Evolutionary conservation across 2,113 vertebrate genomes (phyloP).

Genomic region (Scomber japonicus): DNA sequence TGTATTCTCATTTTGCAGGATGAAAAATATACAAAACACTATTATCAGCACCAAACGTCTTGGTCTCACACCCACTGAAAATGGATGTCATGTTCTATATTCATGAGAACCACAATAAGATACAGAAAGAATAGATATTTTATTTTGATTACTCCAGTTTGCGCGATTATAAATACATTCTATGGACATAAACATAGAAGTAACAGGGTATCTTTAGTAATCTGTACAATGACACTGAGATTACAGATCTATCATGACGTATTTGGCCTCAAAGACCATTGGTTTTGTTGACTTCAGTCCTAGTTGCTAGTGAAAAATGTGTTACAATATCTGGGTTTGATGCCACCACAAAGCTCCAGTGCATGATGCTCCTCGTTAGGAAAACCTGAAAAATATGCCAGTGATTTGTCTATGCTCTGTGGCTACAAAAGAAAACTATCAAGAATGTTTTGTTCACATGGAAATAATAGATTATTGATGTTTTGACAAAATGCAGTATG

Average conservation of each 20-base stretch:
- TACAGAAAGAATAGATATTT: conserved; percentile 76
- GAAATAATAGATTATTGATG: conserved; percentile 63
- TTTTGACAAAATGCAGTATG: conserved; percentile 59
- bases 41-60: conserved; percentile 42
- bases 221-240: conserved; percentile 69
- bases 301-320: conserved; percentile 58
- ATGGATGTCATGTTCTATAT: conserved; percentile 55
- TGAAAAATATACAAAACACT: conserved; percentile 52
- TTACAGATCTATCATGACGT: conserved; percentile 58
- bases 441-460: conserved; percentile 44
- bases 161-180: conserved; percentile 74
- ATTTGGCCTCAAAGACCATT: conserved; percentile 57
- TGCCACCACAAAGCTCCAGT: conserved; percentile 35
- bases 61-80: conserved; percentile 15
- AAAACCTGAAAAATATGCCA: conserved; percentile 58
- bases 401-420: conserved; percentile 53
- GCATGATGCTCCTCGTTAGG: not conserved
- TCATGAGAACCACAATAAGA: conserved; percentile 67
- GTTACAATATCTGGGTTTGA: conserved; percentile 55
- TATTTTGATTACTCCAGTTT: conserved; percentile 72
- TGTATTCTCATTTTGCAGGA: conserved; percentile 30
- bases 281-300: conserved; percentile 53
- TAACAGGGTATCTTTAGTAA: conserved; percentile 71
- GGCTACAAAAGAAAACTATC: conserved; percentile 44
- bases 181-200: conserved; percentile 75